Evolutionary conservation across 1,140 invertebrate species (phyloP), one percentile per base, ranked within the genome.

Genomic region (Cardiocondyla obscurior): DNA sequence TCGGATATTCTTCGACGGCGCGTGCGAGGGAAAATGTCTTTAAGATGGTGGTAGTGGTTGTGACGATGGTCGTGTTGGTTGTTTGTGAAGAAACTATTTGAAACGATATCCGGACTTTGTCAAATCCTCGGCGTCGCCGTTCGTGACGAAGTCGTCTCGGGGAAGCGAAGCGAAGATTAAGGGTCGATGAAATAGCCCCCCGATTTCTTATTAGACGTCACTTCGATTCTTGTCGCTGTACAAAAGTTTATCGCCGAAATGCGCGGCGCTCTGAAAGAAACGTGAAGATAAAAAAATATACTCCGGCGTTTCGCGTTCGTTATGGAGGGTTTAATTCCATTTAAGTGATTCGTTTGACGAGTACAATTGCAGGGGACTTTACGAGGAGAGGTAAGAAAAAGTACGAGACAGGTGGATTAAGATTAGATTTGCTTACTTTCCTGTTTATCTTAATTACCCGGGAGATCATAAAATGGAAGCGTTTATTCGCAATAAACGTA

Each of bases 1-100:
- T 51, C 10, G 39, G 10, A 62, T 33, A 49, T 57, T 86, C 81
- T 12, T 73, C 62, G 81, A 42, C 65, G 70, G 73, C 60, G 86
- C 57, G 85, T 79, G 81, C 55, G 73, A 81, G 67, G 49, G 86
- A 81, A 87, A 87, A 86, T 58, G 46, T 55, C 62, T 53, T 82
- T 51, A 57, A 74, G 53, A 64, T 81, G 22, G 67, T 60, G 58
- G 69, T 62, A 36, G 69, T 85, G 70, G 69, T 85, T 49, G 84
- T 84, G 53, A 36, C 64, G 14, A 60, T 70, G 53, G 42, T 83
- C 25, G 69, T 85, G 70, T 51, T 65, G 44, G 3, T 84, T 49
- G 70, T 69, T 67, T 69, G 74, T 79, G 74, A 69, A 74, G 60
- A n/a, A 44, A 55, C 33, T 53, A 30, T 53, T 55, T 53, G 33